These are phyloP conservation scores for Clarias batrachus DNA, from an alignment of 2,113 vertebrate species.

Conservation along the genomic window DNA sequence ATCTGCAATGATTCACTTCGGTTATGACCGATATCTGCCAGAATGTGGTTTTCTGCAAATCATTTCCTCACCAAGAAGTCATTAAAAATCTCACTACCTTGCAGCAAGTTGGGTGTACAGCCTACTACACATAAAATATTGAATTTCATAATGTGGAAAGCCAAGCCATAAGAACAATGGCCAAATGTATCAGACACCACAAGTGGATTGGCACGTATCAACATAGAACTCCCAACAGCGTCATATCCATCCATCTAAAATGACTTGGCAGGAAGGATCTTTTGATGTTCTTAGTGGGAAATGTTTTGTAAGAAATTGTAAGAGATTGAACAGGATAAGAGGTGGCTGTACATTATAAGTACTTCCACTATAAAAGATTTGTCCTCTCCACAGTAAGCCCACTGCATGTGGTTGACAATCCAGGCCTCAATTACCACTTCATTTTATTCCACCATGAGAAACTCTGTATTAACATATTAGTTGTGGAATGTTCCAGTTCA, in stretches of 20 bases:
- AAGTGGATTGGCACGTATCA: background rate
- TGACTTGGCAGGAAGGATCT: background rate
- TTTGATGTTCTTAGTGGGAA: constrained; percentile 15
- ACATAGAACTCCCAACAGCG: background rate
- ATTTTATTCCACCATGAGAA: constrained; percentile 50
- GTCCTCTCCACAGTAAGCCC: constrained; percentile 20
- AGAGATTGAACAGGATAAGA: constrained; percentile 17
- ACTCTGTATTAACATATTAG: constrained; percentile 55
- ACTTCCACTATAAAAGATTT: constrained; percentile 16
- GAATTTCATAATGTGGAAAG: background rate
- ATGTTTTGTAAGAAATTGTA: constrained; percentile 13
- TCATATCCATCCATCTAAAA: constrained; percentile 1
- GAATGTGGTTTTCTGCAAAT: background rate
- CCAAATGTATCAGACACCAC: constrained; percentile 1
- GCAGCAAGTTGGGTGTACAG: background rate
- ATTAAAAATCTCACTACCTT: background rate
- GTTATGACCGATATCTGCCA: background rate
- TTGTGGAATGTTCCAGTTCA: constrained; percentile 47
- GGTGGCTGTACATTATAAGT: background rate
- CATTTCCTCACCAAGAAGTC: background rate
- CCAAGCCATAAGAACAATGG: background rate
- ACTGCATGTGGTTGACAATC: constrained; percentile 32
- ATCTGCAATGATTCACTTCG: background rate
- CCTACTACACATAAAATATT: constrained; percentile 6
- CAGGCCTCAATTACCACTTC: constrained; percentile 46